Base-by-base conservation (phyloP, 30 jellyfish, hydroid and myxozoan species). In the Hydra vulgaris region DNA sequence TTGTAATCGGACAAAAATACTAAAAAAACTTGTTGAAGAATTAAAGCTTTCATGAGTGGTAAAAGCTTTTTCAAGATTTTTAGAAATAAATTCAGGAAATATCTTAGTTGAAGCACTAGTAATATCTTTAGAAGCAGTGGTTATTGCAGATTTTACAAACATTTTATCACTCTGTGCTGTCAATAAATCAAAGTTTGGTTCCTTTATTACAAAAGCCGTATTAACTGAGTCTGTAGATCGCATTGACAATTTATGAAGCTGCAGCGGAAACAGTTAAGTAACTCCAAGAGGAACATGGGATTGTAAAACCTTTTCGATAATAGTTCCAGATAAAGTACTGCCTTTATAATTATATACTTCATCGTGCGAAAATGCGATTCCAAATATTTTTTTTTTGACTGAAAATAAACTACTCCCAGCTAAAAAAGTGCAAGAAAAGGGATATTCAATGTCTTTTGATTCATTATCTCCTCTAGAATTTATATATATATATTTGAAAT, bases 241-340 rank as follows among this genome's bases (percentile, higher is more conserved):
- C 18, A 21, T 27, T 26, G 54, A 17, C 83, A 7, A 8, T 7
- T 70, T 61, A 25, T 76, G 70, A 18, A 73, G 26, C 69, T 84
- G 89, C 52, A 85, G 70, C 0, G 99, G 96, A 74, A 90, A 84
- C 66, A 94, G 79, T n/a, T 87, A 75, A 56, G 99, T 87, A 25
- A 94, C 90, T 8, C 99, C 99, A 21, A 81, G 81, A 19, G 99
- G 99, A 21, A 94, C 84, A 77, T 94, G 96, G 3, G 99, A 87
- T 56, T 88, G 95, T 22, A 94, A 81, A 8, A 94, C 95, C 26
- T 74, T 88, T 0, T 80, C 73, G 18, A 87, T 75, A 0, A 84
- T 85, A 1, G 22, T 76, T 0, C 96, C 93, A 3, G 93, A 76
- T 19, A 92, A 27, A 16, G 96, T 27, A 40, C 78, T 66, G 70